phyloP scores from a whole-genome alignment of 2,797 vertebrate species.

The Numenius phaeopus region DNA sequence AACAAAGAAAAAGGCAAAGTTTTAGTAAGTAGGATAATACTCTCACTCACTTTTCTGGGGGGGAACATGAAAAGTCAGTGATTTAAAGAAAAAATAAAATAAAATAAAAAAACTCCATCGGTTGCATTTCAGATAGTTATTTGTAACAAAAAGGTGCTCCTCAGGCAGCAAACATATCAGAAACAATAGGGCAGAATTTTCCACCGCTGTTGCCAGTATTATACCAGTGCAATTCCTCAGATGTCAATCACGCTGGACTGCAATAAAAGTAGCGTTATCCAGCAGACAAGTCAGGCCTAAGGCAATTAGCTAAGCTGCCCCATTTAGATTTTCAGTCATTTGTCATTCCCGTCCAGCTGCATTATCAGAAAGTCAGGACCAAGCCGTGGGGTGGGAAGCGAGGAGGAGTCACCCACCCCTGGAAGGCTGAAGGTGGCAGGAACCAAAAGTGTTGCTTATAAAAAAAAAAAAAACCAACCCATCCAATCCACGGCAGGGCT shows the following conservation, averaged over 20 bases:
- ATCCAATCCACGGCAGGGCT: background rate
- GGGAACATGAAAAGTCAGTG: background rate
- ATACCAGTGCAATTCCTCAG: background rate
- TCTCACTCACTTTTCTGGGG: background rate
- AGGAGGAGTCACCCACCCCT: background rate
- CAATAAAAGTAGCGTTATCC: background rate
- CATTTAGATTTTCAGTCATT: background rate
- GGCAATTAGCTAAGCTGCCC: background rate
- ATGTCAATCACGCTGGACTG: background rate
- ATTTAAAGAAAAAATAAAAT: background rate
- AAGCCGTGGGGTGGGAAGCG: background rate
- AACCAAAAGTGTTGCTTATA: background rate
- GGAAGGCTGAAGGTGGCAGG: background rate
- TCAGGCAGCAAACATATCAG: background rate
- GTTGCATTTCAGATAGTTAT: background rate
- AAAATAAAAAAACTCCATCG: background rate
- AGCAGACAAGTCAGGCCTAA: background rate
- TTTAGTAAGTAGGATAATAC: background rate
- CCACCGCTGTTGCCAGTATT: background rate
- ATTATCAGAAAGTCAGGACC: background rate
- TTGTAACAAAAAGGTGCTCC: background rate
- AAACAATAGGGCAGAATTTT: conserved; percentile 33
- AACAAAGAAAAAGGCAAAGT: background rate
- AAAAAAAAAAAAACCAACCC: background rate
- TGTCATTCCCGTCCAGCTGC: background rate